These are phyloP conservation scores for Martes flavigula DNA, from an alignment of 2,797 vertebrate genomes.

Conservation along the genomic window DNA sequence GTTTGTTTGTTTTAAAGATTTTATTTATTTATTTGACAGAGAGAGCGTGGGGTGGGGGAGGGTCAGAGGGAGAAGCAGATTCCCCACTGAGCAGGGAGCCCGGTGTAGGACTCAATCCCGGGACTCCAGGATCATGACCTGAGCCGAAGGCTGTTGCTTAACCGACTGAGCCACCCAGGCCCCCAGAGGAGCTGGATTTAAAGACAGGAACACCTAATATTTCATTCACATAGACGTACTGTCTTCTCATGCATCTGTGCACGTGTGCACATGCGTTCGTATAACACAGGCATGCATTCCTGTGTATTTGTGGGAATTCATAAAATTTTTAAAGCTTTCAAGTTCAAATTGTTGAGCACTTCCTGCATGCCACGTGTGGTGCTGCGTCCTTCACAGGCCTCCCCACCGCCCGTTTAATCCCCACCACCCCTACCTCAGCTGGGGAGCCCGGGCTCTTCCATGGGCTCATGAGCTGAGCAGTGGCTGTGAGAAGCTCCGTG, in stretches of 20 bases:
- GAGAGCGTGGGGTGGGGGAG: no score
- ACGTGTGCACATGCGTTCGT: accelerated
- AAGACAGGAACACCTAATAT: not conserved
- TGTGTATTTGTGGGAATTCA: accelerated
- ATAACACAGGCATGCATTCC: accelerated
- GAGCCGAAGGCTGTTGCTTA: no score
- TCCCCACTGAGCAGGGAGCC: no score
- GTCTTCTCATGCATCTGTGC: not conserved
- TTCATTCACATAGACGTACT: not conserved
- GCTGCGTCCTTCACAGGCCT: accelerated
- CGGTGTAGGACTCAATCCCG: accelerated
- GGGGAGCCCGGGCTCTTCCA: accelerated
- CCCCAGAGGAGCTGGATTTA: not conserved
- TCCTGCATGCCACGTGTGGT: accelerated
- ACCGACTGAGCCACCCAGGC: no score
- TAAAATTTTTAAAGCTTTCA: not conserved
- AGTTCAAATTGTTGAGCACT: accelerated
- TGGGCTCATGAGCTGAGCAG: accelerated
- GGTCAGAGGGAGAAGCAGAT: no score
- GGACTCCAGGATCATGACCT: no score
- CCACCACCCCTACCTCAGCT: no score
- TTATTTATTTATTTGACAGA: no score
- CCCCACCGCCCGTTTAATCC: no score
- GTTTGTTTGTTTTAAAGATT: no score
- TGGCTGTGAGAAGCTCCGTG: accelerated